Evolutionary conservation across 2,113 vertebrate genomes (phyloP).

Genomic region (Prinia subflava): DNA sequence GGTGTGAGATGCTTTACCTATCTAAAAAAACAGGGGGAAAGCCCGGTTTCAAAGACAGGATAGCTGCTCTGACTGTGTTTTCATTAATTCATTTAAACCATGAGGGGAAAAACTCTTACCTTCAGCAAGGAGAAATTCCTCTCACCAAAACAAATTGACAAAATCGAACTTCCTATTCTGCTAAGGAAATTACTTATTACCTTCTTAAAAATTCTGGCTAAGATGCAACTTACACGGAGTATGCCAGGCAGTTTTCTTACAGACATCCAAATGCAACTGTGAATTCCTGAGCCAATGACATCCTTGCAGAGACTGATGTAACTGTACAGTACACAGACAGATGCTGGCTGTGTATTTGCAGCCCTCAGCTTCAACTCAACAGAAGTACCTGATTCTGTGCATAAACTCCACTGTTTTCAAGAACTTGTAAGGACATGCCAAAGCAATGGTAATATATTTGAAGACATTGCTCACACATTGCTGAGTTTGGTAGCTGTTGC

Average conservation of each 20-base stretch:
- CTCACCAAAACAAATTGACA: background rate
- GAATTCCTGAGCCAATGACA: background rate
- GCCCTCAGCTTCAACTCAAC: background rate
- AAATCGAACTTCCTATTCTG: background rate
- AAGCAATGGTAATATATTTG: background rate
- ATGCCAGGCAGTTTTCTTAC: background rate
- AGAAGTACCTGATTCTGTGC: background rate
- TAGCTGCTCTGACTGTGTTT: background rate
- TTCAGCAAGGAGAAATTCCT: background rate
- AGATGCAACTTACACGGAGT: background rate
- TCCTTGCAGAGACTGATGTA: background rate
- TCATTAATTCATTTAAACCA: background rate
- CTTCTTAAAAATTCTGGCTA: background rate
- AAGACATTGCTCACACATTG: background rate
- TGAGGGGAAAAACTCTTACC: background rate
- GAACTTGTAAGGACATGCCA: background rate
- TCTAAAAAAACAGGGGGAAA: background rate
- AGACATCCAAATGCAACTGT: background rate
- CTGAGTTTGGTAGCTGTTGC: background rate
- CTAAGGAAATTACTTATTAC: background rate
- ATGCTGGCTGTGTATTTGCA: background rate
- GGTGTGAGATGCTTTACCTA: background rate
- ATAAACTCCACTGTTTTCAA: background rate
- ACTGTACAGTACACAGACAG: accelerated
- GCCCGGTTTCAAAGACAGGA: background rate